Percentiles rank a stretch among this genome's conserved stretches.
These are phyloP conservation scores for Cepphus grylle DNA, from an alignment of 2,113 vertebrate genomes.

Conservation along the genomic window DNA sequence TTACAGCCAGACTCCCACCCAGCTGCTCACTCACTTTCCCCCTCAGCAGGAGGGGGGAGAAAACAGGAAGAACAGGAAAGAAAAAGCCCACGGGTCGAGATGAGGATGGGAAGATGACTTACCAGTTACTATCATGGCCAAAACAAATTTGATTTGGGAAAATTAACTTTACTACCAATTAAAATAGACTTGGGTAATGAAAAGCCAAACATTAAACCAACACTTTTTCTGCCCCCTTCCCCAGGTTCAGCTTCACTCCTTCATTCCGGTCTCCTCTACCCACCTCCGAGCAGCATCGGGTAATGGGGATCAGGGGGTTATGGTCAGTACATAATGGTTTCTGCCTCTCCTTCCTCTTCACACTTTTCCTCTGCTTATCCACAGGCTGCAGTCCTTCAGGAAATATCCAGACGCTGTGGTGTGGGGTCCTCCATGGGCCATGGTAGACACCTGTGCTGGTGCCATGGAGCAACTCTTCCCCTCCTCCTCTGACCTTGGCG, in stretches of 20 bases:
- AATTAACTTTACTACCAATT: not conserved
- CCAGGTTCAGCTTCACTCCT: not conserved
- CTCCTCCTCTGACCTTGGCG: not conserved
- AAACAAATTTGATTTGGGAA: not conserved
- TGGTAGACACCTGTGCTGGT: rapidly evolving
- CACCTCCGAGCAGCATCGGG: rapidly evolving
- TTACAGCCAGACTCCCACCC: not conserved
- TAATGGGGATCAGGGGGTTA: not conserved
- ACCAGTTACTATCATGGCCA: not conserved
- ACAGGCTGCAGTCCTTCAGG: not conserved
- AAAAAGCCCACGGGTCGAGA: not conserved
- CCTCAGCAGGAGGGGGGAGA: not conserved
- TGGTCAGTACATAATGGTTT: not conserved
- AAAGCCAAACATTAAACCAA: not conserved
- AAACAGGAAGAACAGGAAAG: not conserved
- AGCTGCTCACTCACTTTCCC: not conserved
- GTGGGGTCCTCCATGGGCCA: not conserved
- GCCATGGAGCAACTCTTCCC: not conserved
- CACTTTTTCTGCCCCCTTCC: not conserved
- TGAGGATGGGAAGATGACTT: not conserved
- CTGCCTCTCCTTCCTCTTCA: not conserved
- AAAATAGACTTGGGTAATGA: not conserved
- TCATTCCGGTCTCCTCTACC: not conserved
- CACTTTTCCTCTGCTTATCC: not conserved
- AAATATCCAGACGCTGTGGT: rapidly evolving